Base-by-base conservation (phyloP, 1,140 invertebrate species). In the Polypedilum pembai region DNA sequence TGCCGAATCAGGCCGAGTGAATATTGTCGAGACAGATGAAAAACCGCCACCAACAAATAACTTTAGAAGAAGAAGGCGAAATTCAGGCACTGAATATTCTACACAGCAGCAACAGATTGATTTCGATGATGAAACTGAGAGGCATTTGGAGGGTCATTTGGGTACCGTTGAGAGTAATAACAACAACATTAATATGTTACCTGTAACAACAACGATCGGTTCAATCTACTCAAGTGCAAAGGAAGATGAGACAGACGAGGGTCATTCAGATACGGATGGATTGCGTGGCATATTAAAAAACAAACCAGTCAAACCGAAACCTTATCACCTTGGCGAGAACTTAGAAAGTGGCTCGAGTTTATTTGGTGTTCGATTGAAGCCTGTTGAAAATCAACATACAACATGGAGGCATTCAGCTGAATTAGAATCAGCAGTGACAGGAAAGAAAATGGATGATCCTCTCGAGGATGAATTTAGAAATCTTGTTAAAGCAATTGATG, bases 1-100 rank as follows among this genome's bases (percentile, higher is more conserved):
- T 0, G 89, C 90, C n/a, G 92, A 93, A 78, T 89, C 90, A 1
- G 92, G 92, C 0, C 88, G 88, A 77, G 90, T 94, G 0, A 92
- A 93, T 79, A 93, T 94, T 73, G 91, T 94, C n/a, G 91, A 92
- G 80, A 93, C 91, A 0, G 91, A 92, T 80, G 91, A 90, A 73
- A 93, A 93, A 80, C 91, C 92, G 73, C 92, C 91, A 20, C 90
- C 91, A 7, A 90, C 89, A 1, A 91, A 91, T 79, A 88, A 90
- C 79, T 93, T 92, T 79, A 84, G 92, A 75, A 85, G 89, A 78
- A 82, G 88, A 75, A 84, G 88, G 74, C 85, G 86, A 80, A 84
- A 80, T 15, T 83, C 84, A 77, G 82, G 81, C 33, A 77, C 78
- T 18, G 45, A 56, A n/a, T 56, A 56, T 56, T 56, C 45, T n/a